Conservation (phyloP, 2,113 vertebrate genomes). For the Euleptes europaea region DNA sequence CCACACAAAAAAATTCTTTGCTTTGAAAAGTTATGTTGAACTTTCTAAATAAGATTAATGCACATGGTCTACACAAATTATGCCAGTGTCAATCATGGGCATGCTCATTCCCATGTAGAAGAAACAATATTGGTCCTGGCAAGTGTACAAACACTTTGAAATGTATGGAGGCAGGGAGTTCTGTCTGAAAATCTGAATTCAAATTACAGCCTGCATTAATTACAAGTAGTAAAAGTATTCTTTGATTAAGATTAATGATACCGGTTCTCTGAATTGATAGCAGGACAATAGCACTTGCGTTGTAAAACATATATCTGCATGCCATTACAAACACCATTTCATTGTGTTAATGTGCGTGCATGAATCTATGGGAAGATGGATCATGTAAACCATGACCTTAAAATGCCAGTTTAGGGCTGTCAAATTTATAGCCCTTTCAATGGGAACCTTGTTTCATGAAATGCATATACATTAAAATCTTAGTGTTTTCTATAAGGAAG, state of each 20-base stretch:
- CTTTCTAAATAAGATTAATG: constrained; percentile 66
- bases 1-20: not conserved
- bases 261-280: constrained; percentile 39
- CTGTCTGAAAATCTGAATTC: constrained; percentile 46
- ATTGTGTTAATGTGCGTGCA: not conserved
- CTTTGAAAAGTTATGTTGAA: constrained; percentile 63
- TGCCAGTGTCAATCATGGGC: constrained; percentile 36
- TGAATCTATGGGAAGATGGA: not conserved
- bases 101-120: constrained; percentile 31
- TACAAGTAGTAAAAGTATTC: constrained; percentile 49
- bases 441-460: not conserved
- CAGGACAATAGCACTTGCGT: constrained; percentile 46
- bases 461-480: not conserved
- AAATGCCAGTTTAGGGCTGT: not conserved
- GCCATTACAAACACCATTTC: constrained; percentile 18
- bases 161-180: constrained; percentile 37
- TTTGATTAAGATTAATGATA: constrained; percentile 65
- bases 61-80: constrained; percentile 46
- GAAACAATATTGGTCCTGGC: constrained; percentile 55
- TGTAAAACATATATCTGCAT: constrained; percentile 30
- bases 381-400: not conserved
- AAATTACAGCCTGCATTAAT: constrained; percentile 55
- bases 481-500: not conserved
- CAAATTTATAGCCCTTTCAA: not conserved
- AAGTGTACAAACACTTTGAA: constrained; percentile 55